These are phyloP conservation scores for Terrapene triunguis DNA, from an alignment of 2,113 vertebrate species.

Conservation along the genomic window DNA sequence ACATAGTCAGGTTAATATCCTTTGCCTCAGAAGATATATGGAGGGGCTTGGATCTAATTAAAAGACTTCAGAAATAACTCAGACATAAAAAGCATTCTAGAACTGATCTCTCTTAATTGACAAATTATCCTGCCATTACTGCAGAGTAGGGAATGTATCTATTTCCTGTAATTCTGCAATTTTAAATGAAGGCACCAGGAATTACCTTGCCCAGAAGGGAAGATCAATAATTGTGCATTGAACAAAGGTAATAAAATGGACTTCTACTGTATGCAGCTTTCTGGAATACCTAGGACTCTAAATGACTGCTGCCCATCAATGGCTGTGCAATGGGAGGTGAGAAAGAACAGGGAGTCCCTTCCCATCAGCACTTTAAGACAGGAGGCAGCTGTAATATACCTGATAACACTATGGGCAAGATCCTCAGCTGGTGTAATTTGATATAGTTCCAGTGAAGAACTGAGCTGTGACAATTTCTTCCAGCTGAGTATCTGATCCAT, in stretches of 20 bases:
- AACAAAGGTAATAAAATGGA: slow-evolving; percentile 20
- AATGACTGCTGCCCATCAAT: background rate
- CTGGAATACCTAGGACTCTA: background rate
- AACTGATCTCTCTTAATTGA: slow-evolving; percentile 74
- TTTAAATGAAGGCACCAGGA: slow-evolving; percentile 65
- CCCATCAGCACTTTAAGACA: background rate
- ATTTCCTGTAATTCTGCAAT: slow-evolving; percentile 67
- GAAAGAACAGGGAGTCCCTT: background rate
- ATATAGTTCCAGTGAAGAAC: background rate
- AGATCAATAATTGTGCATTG: slow-evolving; percentile 46
- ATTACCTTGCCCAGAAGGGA: slow-evolving; percentile 26
- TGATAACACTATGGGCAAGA: background rate
- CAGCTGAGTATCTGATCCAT: background rate
- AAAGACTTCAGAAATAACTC: slow-evolving; percentile 70
- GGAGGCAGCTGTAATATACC: background rate
- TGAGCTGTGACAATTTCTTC: background rate
- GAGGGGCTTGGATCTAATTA: slow-evolving; percentile 67
- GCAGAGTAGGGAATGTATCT: slow-evolving; percentile 53
- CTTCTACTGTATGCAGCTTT: slow-evolving; percentile 8
- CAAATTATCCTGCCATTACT: slow-evolving; percentile 70
- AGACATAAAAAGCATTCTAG: slow-evolving; percentile 65
- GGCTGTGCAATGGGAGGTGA: background rate
- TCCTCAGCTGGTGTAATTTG: background rate
- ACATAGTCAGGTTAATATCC: slow-evolving; percentile 48
- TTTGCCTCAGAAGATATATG: slow-evolving; percentile 56